Evolutionary conservation across 2,888 invertebrate species (phyloP), one percentile per base, ranked within the genome.

Genomic region (Phengaris alcon): DNA sequence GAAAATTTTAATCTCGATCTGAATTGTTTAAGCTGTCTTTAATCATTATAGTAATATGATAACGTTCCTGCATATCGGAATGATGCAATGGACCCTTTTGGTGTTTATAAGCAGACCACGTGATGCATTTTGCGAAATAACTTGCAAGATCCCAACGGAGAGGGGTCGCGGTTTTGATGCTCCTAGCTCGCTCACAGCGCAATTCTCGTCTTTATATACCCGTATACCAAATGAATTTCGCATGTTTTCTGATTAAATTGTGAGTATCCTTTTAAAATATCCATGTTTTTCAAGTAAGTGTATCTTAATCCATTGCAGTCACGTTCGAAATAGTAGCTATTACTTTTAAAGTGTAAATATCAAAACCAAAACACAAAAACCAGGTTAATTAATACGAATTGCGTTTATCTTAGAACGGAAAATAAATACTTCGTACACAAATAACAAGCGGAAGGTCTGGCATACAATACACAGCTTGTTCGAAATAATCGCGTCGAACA

Each of bases 161-260:
- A 22, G 52, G 70, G 70, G 70, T 69, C 68, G 69, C 52, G 70
- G 70, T 52, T 70, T 51, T 51, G 51, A 70, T 35, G 22, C 22
- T 22, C 6, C 5, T 35, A 35, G 35, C 48, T 48, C 48, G 7
- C 54, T 72, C 35, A n/a, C 13, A 54, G 72, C 72, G 54, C 70
- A 52, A 9, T 70, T 51, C 52, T 59, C 35, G 5, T 70, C 51
- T 52, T n/a, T 52, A 72, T 72, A 35, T 44, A 7, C 15, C 72
- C 70, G 12, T 13, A 54, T 54, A 51, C 72, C 52, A 44, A 72
- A 72, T 72, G 54, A 54, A 72, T 22, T 54, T 22, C 12, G 22
- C 52, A 8, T 72, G 54, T 72, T 72, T 22, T 7, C 22, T 52
- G 70, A 54, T 72, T 72, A 52, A 72, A 69, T 51, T 69, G 9